phyloP scores from a whole-genome alignment of 2,888 invertebrate genomes.

The Cantharis rustica region DNA sequence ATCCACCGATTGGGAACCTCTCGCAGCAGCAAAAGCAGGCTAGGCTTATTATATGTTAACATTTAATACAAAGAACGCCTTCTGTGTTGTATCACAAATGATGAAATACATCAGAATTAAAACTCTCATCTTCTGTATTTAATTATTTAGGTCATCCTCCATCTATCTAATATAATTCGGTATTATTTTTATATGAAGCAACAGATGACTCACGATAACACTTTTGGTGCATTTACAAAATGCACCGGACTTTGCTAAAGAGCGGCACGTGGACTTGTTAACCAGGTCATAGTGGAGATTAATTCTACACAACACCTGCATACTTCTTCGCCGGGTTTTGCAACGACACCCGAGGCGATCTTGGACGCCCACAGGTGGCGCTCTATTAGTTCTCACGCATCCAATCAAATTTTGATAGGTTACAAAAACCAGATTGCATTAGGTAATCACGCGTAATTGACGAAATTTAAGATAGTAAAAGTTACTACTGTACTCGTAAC shows the following conservation, averaged over 20 bases:
- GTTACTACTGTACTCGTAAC: background rate
- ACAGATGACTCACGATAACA: background rate
- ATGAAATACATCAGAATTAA: constrained; percentile 24
- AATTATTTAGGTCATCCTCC: constrained; percentile 24
- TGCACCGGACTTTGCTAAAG: constrained; percentile 5
- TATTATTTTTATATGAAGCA: background rate
- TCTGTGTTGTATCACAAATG: constrained; percentile 30
- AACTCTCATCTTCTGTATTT: constrained; percentile 18
- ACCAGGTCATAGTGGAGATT: constrained; percentile 25
- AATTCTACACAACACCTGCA: constrained; percentile 12
- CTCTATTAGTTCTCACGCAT: constrained; percentile 21
- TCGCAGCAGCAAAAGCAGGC: background rate
- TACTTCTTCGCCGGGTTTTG: background rate
- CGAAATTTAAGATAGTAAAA: constrained; percentile 9
- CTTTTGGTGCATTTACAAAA: background rate
- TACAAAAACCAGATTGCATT: background rate
- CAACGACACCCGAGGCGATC: background rate
- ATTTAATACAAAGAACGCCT: constrained; percentile 31
- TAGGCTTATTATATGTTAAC: constrained; percentile 18
- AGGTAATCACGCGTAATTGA: constrained; percentile 10
- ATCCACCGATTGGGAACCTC: background rate
- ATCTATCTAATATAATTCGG: constrained; percentile 8
- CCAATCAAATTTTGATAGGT: constrained; percentile 5
- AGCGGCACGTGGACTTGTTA: constrained; percentile 16
- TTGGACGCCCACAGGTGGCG: constrained; percentile 21